These are phyloP conservation scores for Illadopsis cleaveri DNA, from an alignment of 2,113 vertebrate species.

Conservation along the genomic window DNA sequence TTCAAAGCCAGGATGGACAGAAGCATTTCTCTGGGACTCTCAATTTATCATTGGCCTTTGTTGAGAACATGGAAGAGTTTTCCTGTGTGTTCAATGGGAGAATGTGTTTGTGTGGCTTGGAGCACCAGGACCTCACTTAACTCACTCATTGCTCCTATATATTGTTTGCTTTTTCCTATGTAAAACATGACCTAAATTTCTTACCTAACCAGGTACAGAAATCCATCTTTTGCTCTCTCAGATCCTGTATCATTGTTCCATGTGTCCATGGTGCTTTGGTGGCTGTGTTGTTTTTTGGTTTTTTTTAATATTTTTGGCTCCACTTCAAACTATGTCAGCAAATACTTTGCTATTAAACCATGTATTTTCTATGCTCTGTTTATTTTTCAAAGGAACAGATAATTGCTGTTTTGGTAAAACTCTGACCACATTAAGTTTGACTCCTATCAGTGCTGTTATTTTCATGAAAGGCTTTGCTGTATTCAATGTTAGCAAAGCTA, in stretches of 20 bases:
- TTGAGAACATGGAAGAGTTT: not conserved
- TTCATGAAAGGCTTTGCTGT: not conserved
- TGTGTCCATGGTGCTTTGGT: not conserved
- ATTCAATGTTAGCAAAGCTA: not conserved
- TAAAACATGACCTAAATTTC: not conserved
- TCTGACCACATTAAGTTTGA: conserved; percentile 41
- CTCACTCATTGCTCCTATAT: not conserved
- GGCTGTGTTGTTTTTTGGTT: conserved; percentile 75
- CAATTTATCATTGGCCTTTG: not conserved
- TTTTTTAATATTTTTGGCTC: conserved; percentile 81
- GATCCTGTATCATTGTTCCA: not conserved
- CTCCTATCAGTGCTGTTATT: conserved; percentile 10
- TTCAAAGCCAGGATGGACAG: not conserved
- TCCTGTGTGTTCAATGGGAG: not conserved
- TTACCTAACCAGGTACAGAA: not conserved
- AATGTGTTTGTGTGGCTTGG: not conserved
- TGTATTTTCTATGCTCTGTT: conserved; percentile 55
- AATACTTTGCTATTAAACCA: conserved; percentile 74
- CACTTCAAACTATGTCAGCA: conserved; percentile 83
- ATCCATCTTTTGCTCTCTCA: not conserved
- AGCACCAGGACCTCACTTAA: not conserved
- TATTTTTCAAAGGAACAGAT: conserved; percentile 44
- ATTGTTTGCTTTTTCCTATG: not conserved
- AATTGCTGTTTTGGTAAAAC: conserved; percentile 64
- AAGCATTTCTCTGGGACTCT: not conserved